phyloP scores from a whole-genome alignment of 2,797 vertebrate genomes.

The Hypotaenidia okinawae region DNA sequence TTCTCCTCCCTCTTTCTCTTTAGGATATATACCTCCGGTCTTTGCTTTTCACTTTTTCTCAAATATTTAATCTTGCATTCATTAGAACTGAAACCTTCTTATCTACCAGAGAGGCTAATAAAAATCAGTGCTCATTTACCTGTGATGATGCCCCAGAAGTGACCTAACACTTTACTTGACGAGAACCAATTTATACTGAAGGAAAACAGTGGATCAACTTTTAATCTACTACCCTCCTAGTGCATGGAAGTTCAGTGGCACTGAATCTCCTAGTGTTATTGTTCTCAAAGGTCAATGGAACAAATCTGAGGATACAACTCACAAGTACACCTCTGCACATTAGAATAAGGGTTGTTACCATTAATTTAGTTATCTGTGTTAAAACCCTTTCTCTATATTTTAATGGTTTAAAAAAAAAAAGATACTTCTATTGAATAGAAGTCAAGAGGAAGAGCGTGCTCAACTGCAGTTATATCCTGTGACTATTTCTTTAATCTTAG shows the following conservation, averaged over 20 bases:
- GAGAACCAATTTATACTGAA: not conserved
- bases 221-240: not conserved
- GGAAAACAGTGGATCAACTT: conserved; percentile 1
- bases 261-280: not conserved
- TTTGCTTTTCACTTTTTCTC: conserved; percentile 75
- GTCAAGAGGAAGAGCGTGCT: not conserved
- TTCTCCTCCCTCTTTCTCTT: conserved; percentile 9
- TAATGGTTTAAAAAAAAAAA: not conserved
- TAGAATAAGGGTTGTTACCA: not conserved
- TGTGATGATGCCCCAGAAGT: conserved; percentile 34
- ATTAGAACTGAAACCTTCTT: conserved; percentile 62
- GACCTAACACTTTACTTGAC: conserved; percentile 58
- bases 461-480: not conserved
- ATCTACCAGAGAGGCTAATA: conserved; percentile 66
- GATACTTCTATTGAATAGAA: not conserved
- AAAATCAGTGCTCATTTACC: conserved; percentile 43
- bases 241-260: not conserved
- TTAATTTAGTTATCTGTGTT: not conserved
- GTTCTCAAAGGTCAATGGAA: not conserved
- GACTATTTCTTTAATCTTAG: not conserved
- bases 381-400: not conserved
- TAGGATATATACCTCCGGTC: conserved; percentile 3
- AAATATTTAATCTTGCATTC: conserved; percentile 66
- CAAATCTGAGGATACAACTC: not conserved
- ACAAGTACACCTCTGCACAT: not conserved